A percentile compares a stretch with the other conserved stretches of the same genome.
phyloP scores from a whole-genome alignment of 2,113 vertebrate species.

The Typhlomys cinereus region DNA sequence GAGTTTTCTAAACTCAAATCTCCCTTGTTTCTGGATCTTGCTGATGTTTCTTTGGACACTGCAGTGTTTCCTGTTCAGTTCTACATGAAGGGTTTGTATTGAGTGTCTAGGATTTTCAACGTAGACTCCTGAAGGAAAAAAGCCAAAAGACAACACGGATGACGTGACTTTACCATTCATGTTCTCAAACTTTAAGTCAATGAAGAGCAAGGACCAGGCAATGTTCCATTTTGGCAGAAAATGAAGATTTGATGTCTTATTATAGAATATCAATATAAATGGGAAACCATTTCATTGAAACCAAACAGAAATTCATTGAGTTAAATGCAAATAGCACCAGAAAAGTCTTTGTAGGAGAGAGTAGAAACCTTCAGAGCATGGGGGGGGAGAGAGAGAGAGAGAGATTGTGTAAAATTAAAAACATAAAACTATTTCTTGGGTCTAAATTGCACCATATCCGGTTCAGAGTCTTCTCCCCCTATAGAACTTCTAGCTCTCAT shows the following conservation, averaged over 20 bases:
- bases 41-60: background rate
- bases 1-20: background rate
- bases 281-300: background rate
- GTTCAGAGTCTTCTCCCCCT: background rate
- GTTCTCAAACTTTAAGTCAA: background rate
- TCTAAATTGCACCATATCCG: background rate
- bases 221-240: background rate
- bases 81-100: background rate
- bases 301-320: background rate
- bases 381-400: too few relatives aligned
- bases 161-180: background rate
- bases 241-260: background rate
- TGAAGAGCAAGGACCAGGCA: background rate
- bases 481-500: background rate
- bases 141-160: background rate
- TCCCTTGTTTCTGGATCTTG: background rate
- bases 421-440: background rate
- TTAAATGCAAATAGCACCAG: background rate
- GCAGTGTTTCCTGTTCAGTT: background rate
- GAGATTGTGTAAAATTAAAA: background rate
- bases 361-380: too few relatives aligned
- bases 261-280: background rate
- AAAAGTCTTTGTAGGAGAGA: background rate
- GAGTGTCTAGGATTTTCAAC: background rate
- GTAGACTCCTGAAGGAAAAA: too few relatives aligned